Conservation (phyloP, 2,113 vertebrate genomes). For the Entelurus aequoreus region DNA sequence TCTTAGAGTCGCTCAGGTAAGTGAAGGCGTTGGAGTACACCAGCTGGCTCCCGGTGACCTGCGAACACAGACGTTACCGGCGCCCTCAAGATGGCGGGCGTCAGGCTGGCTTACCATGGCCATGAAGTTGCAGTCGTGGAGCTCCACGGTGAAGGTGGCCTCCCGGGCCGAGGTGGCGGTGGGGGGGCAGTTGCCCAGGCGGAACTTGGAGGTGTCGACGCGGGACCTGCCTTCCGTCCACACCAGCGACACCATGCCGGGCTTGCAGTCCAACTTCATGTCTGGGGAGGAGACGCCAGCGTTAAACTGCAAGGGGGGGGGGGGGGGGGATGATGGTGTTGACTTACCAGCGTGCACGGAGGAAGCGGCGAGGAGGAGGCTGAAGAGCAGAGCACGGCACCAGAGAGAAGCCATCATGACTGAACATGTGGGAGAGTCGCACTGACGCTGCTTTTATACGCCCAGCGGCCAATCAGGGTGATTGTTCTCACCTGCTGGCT, state of each 20-base stretch:
- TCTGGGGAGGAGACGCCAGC: constrained; percentile 15
- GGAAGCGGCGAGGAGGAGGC: constrained; percentile 2
- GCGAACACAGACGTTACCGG: not conserved
- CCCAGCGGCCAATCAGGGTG: constrained; percentile 13
- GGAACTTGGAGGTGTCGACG: constrained; percentile 35
- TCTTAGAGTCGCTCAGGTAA: constrained; percentile 30
- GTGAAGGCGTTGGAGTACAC: constrained; percentile 52
- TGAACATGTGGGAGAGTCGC: accelerated
- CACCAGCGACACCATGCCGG: constrained; percentile 41
- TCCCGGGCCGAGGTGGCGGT: constrained; percentile 24
- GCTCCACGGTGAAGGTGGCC: constrained; percentile 44
- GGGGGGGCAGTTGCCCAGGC: constrained; percentile 63
- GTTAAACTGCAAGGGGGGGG: too few relatives aligned
- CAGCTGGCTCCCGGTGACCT: constrained; percentile 56
- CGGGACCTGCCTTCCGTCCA: constrained; percentile 44
- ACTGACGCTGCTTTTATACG: constrained; percentile 19
- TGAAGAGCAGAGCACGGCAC: constrained; percentile 7
- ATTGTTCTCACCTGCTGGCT: constrained; percentile 45
- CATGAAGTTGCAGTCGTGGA: constrained; percentile 57
- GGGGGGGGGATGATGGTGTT: too few relatives aligned
- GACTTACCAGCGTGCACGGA: constrained; percentile 52
- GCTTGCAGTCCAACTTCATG: constrained; percentile 55
- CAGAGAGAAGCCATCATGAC: constrained; percentile 49
- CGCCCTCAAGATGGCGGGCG: too few relatives aligned
- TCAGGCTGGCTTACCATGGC: constrained; percentile 40